Evolutionary conservation across 2,113 vertebrate species (phyloP).

Genomic region (Chrysemys picta): DNA sequence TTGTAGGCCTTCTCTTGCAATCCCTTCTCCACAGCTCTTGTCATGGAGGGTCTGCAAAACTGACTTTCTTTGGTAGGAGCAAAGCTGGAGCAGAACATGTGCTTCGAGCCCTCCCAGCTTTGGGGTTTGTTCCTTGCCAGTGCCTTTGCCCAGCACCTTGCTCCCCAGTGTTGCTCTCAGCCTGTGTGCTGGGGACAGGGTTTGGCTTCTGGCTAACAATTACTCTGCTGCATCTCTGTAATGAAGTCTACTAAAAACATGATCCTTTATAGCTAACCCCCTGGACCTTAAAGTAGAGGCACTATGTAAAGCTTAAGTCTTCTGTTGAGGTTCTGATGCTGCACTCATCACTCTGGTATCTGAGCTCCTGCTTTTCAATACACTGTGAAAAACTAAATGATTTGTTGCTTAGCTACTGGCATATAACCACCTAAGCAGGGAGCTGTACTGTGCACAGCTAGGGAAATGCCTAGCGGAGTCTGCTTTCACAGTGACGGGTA

Average conservation of each 20-base stretch:
- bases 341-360: background rate
- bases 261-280: background rate
- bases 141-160: background rate
- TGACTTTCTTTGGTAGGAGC: background rate
- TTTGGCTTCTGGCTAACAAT: background rate
- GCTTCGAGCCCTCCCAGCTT: background rate
- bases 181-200: background rate
- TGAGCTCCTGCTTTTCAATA: background rate
- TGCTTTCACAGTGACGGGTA: background rate
- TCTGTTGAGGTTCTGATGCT: background rate
- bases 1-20: background rate
- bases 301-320: background rate
- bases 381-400: background rate
- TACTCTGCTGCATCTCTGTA: background rate
- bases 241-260: background rate
- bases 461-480: background rate
- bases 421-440: background rate
- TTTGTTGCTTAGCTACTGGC: background rate
- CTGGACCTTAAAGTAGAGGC: background rate
- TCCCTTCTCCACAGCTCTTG: background rate
- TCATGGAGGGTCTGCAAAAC: background rate
- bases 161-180: background rate
- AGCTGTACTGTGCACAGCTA: background rate
- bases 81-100: background rate
- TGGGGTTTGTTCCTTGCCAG: background rate